These are phyloP conservation scores for Onychomys arenicola DNA, from an alignment of 2,797 vertebrate species.

Conservation along the genomic window DNA sequence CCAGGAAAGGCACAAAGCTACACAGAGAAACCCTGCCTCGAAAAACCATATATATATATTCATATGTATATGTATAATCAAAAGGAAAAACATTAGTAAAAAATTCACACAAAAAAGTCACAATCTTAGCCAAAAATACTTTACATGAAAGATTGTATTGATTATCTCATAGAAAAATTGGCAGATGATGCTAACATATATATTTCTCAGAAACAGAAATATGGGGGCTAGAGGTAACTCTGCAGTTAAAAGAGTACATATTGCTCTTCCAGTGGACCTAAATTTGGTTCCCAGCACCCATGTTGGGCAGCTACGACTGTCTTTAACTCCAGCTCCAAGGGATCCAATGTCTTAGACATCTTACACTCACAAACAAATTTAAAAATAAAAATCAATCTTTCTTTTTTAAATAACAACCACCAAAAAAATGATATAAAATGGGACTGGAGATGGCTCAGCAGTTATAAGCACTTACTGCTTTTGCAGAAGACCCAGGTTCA, in stretches of 20 bases:
- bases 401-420: not conserved
- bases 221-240: not conserved
- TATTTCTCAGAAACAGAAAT: not conserved
- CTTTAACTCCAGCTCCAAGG: not conserved
- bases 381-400: not conserved
- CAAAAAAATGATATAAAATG: not conserved
- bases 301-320: not conserved
- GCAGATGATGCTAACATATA: not conserved
- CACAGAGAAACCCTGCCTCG: too few species aligned
- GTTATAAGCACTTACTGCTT: not conserved
- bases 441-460: not conserved
- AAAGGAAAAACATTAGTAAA: not conserved
- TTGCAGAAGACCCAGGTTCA: not conserved
- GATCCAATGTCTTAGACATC: not conserved
- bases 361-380: not conserved
- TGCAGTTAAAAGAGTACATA: not conserved
- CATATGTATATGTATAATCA: too few species aligned
- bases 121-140: not conserved
- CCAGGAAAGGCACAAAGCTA: too few species aligned
- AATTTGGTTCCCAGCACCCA: not conserved
- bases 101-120: not conserved
- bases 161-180: not conserved
- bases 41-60: too few species aligned
- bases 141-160: not conserved
- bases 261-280: not conserved